These are phyloP conservation scores for Caenorhabditis remanei DNA, from an alignment of 1,140 invertebrate genomes.

Conservation along the genomic window DNA sequence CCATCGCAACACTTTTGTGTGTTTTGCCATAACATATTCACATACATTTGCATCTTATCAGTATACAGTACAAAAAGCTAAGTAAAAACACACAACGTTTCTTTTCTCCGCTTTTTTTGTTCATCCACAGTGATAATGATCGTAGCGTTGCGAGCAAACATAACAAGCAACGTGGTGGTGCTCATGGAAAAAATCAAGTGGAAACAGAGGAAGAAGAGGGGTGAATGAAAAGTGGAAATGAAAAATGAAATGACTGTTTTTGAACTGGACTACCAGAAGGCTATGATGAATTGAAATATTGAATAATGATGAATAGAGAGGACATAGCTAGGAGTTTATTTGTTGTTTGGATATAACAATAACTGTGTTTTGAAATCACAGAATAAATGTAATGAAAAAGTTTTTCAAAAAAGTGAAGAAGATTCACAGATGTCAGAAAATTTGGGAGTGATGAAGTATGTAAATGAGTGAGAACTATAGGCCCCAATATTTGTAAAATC, in stretches of 20 bases:
- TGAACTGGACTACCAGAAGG: background rate
- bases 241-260: conserved; percentile 2
- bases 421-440: no score
- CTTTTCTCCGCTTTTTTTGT: conserved; percentile 36
- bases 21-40: background rate
- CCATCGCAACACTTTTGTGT: background rate
- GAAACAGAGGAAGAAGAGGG: background rate
- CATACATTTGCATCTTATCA: background rate
- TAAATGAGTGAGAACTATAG: no score
- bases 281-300: background rate
- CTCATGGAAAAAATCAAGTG: conserved; percentile 3
- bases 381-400: background rate
- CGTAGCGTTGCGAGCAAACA: conserved; percentile 34
- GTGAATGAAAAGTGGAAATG: background rate
- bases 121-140: conserved; percentile 20
- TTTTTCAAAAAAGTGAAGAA: no score
- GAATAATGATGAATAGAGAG: conserved; percentile 18
- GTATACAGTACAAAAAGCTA: conserved; percentile 23
- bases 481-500: no score
- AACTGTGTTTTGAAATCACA: conserved; percentile 18
- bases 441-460: no score
- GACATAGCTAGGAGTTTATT: background rate
- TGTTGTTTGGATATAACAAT: background rate
- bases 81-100: background rate
- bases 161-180: conserved; percentile 27